Percentiles rank a stretch among this genome's conserved stretches.
Conservation (phyloP, 1,140 invertebrate species). For the Drosophila auraria region DNA sequence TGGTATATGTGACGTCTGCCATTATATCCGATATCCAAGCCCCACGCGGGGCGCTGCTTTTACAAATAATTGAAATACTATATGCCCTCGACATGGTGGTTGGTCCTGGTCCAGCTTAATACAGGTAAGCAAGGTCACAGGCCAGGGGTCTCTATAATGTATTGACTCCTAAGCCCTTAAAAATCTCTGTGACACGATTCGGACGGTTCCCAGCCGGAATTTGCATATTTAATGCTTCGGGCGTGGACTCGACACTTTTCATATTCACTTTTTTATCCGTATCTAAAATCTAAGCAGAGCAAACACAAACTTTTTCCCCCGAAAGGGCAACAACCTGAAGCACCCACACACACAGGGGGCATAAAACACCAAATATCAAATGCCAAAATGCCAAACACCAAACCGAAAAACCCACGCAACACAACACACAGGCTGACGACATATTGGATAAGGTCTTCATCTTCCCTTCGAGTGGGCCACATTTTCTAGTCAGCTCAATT, state of each 20-base stretch:
- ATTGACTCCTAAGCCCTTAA: constrained; percentile 42
- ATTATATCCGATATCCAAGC: constrained; percentile 27
- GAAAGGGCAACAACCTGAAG: constrained; percentile 37
- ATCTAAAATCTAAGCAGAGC: constrained; percentile 55
- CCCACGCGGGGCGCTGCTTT: not conserved
- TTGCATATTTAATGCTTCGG: constrained; percentile 68
- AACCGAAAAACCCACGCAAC: constrained; percentile 26
- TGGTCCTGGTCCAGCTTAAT: constrained; percentile 12
- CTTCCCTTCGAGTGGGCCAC: constrained; percentile 39
- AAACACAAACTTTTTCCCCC: constrained; percentile 49
- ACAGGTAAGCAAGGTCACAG: constrained; percentile 20
- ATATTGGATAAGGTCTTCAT: constrained; percentile 56
- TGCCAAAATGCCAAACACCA: constrained; percentile 9
- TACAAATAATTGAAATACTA: constrained; percentile 61
- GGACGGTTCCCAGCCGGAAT: constrained; percentile 28
- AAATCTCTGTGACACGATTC: constrained; percentile 20
- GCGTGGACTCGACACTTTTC: constrained; percentile 50
- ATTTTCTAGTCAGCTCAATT: constrained; percentile 37
- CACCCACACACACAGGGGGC: not conserved
- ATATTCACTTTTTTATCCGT: constrained; percentile 58
- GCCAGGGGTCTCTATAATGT: constrained; percentile 18
- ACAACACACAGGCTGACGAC: constrained; percentile 44
- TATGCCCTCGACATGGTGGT: constrained; percentile 20
- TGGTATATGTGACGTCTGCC: constrained; percentile 24
- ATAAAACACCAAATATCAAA: constrained; percentile 28